These are phyloP conservation scores for Corticium candelabrum DNA, from an alignment of 37 sponge, comb jelly and placozoan genomes.

Conservation along the genomic window DNA sequence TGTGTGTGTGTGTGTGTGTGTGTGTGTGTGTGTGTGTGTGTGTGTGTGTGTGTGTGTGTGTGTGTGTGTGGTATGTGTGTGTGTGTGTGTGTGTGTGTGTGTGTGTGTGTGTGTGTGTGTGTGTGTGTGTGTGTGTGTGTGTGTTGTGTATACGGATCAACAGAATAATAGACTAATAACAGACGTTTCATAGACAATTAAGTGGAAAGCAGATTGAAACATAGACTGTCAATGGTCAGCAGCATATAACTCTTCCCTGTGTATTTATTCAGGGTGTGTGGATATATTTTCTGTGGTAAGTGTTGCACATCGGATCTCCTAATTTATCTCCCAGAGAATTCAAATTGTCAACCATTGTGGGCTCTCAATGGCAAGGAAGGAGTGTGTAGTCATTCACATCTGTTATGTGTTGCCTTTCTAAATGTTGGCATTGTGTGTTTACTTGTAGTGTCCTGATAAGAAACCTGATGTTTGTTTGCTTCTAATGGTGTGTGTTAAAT, in stretches of 20 bases:
- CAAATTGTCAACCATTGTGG: background rate
- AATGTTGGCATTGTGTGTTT: background rate
- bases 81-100: constrained; percentile 5
- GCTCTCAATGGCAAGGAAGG: background rate
- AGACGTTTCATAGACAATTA: too few species aligned
- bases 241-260: too few species aligned
- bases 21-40: too few species aligned
- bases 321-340: background rate
- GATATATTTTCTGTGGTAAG: background rate
- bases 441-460: background rate
- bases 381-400: background rate
- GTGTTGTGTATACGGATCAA: too few species aligned
- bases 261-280: background rate
- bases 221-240: too few species aligned
- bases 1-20: too few species aligned
- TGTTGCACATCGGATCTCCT: background rate
- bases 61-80: too few species aligned
- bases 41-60: constrained; percentile 5
- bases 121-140: constrained; percentile 5
- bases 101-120: constrained; percentile 5
- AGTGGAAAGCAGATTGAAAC: too few species aligned
- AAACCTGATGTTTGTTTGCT: background rate
- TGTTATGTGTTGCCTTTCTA: background rate
- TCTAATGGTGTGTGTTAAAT: background rate
- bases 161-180: too few species aligned